Evolutionary conservation across 2,113 vertebrate genomes (phyloP).

Genomic region (Oncorhynchus kisutch): DNA sequence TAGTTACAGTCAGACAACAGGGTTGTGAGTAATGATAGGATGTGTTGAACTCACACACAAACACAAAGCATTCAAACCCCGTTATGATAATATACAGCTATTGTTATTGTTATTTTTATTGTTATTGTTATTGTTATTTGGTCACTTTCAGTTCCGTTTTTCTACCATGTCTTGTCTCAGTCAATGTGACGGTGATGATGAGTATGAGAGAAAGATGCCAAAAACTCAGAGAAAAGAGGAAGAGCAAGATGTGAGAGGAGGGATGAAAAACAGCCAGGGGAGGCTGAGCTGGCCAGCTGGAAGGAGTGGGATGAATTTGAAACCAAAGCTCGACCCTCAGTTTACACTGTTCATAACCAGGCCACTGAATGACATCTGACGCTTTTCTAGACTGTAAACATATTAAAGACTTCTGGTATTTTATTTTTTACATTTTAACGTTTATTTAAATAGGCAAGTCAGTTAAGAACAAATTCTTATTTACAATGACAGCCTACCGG

Average conservation of each 20-base stretch:
- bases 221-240: background rate
- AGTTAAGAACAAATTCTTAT: too few relatives aligned
- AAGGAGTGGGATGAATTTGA: background rate
- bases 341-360: background rate
- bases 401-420: background rate
- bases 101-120: slow-evolving; percentile 24
- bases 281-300: background rate
- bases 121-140: background rate
- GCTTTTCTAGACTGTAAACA: background rate
- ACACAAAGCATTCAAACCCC: slow-evolving; percentile 37
- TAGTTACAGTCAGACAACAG: slow-evolving; percentile 32
- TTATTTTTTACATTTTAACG: too few relatives aligned
- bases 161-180: background rate
- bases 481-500: too few relatives aligned
- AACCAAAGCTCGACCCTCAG: background rate
- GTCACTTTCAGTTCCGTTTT: background rate
- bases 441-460: too few relatives aligned
- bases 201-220: too few relatives aligned
- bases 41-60: slow-evolving; percentile 31
- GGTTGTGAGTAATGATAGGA: slow-evolving; percentile 45
- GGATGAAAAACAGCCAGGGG: background rate
- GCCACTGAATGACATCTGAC: background rate
- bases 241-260: background rate
- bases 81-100: slow-evolving; percentile 29
- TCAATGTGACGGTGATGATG: background rate